Percentiles rank a stretch among this genome's conserved stretches.
These are phyloP conservation scores for Phocoena phocoena DNA, from an alignment of 2,113 vertebrate genomes.

Conservation along the genomic window DNA sequence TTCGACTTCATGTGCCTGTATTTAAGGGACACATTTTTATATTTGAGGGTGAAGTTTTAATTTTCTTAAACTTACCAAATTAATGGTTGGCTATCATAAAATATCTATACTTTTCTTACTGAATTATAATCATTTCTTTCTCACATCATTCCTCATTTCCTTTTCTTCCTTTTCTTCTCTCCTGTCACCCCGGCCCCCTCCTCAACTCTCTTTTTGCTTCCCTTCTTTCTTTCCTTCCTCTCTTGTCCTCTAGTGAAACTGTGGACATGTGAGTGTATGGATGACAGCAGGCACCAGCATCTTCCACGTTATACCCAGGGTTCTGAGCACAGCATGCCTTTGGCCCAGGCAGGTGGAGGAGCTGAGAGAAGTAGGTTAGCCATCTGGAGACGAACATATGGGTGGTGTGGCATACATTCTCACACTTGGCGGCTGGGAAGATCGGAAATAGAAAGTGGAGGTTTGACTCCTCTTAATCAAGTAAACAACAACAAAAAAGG, in stretches of 20 bases:
- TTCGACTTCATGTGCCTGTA: not conserved
- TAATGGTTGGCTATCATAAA: not conserved
- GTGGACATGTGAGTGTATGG: not conserved
- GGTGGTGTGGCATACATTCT: constrained; percentile 21
- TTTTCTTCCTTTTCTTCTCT: not conserved
- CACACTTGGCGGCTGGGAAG: not conserved
- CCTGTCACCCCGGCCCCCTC: fast-evolving
- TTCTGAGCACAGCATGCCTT: constrained; percentile 51
- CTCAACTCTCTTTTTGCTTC: not conserved
- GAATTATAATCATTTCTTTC: not conserved
- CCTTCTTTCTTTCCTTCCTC: not conserved
- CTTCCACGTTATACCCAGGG: not conserved
- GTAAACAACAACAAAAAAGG: not conserved
- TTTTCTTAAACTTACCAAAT: not conserved
- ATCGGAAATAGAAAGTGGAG: constrained; percentile 42
- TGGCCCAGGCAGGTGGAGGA: constrained; percentile 60
- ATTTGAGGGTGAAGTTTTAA: not conserved
- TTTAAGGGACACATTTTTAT: not conserved
- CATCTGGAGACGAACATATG: constrained; percentile 67
- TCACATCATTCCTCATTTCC: not conserved
- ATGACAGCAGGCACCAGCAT: constrained; percentile 38
- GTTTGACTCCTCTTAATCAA: not conserved
- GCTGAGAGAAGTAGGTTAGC: constrained; percentile 41
- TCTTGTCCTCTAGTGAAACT: not conserved
- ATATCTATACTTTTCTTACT: not conserved